These are phyloP conservation scores for Nasonia longicornis DNA, from an alignment of 1,140 invertebrate genomes.

Conservation along the genomic window DNA sequence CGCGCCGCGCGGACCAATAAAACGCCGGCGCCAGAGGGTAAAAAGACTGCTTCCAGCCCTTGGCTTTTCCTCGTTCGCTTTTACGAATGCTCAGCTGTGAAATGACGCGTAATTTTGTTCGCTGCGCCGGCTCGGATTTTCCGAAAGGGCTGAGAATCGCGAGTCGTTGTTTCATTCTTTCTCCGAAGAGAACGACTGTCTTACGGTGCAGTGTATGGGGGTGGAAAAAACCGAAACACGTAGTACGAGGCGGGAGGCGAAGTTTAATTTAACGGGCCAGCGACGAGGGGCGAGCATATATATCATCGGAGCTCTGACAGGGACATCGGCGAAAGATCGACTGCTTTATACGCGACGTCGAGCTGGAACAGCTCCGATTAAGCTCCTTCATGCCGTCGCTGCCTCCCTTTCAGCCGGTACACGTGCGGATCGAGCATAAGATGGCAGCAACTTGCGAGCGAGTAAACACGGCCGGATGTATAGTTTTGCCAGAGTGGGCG, in stretches of 20 bases:
- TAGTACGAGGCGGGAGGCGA: background rate
- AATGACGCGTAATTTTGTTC: conserved; percentile 12
- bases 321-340: background rate
- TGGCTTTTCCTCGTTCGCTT: background rate
- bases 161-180: too few relatives aligned
- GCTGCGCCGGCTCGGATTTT: background rate
- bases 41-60: background rate
- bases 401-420: background rate
- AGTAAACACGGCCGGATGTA: background rate
- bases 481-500: background rate
- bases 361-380: background rate
- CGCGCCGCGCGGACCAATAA: background rate
- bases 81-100: background rate
- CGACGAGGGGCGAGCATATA: background rate
- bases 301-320: background rate
- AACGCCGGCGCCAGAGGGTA: background rate
- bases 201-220: too few relatives aligned
- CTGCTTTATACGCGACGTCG: background rate
- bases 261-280: background rate
- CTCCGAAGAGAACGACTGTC: too few relatives aligned
- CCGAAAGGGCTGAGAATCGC: too few relatives aligned
- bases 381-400: background rate
- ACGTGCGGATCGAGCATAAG: background rate
- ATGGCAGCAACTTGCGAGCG: background rate
- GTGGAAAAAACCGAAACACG: too few relatives aligned